These are phyloP conservation scores for Athene cunicularia DNA, from an alignment of 2,113 vertebrate genomes.

Conservation along the genomic window DNA sequence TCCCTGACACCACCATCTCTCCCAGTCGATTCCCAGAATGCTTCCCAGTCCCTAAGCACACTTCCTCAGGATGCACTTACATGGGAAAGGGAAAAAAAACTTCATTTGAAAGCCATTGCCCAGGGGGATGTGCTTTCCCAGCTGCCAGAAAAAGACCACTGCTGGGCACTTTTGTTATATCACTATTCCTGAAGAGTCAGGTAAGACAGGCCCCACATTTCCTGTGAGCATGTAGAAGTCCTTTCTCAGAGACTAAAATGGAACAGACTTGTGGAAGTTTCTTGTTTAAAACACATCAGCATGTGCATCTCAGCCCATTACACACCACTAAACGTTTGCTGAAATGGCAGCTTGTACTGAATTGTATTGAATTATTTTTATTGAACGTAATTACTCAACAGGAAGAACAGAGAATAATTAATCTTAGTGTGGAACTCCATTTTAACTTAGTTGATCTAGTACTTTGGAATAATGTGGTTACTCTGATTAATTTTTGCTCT, in stretches of 20 bases:
- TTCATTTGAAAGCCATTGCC: not conserved
- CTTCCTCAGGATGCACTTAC: not conserved
- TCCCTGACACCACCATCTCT: not conserved
- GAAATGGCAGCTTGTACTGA: not conserved
- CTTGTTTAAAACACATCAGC: not conserved
- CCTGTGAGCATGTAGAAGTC: rapidly evolving
- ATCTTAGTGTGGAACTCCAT: constrained; percentile 8
- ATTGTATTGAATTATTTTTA: not conserved
- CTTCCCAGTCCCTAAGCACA: not conserved
- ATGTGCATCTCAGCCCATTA: not conserved
- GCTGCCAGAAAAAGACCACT: not conserved
- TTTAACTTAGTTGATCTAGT: constrained; percentile 2
- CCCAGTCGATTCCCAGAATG: not conserved
- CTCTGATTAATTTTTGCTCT: not conserved
- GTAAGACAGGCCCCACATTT: not conserved
- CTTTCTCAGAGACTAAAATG: not conserved
- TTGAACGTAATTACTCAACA: not conserved
- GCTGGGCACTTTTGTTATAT: not conserved
- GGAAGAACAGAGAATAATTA: constrained; percentile 26
- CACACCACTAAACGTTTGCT: not conserved
- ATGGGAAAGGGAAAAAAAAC: not conserved
- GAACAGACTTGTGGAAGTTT: not conserved
- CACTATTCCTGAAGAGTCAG: not conserved
- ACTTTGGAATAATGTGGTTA: not conserved
- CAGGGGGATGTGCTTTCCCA: not conserved